Evolutionary conservation across 2,113 vertebrate genomes (phyloP).

Genomic region (Mesitornis unicolor): DNA sequence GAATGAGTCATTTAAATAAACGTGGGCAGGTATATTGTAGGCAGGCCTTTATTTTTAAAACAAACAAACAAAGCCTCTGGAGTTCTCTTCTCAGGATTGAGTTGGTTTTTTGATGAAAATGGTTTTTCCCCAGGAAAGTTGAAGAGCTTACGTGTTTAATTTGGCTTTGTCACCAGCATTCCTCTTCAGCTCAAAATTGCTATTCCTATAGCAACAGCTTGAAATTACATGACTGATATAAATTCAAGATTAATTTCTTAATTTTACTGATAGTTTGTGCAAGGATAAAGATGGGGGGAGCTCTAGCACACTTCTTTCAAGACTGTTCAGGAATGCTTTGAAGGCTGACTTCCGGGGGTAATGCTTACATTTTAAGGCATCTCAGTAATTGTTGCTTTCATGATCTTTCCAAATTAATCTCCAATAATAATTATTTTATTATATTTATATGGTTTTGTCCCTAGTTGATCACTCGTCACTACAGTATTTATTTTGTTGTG

Average conservation of each 20-base stretch:
- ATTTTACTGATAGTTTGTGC: not conserved
- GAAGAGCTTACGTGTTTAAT: not conserved
- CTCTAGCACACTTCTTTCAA: not conserved
- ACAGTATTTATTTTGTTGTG: not conserved
- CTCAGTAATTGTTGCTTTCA: not conserved
- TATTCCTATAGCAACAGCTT: not conserved
- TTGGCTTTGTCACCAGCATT: not conserved
- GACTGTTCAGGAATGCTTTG: not conserved
- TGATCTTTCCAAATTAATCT: not conserved
- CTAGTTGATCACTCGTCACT: not conserved
- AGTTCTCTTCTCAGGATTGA: not conserved
- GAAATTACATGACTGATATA: not conserved
- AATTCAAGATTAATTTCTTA: not conserved
- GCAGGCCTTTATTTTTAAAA: not conserved
- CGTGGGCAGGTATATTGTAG: not conserved
- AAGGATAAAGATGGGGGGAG: not conserved
- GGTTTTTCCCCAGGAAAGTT: not conserved
- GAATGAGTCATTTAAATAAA: not conserved
- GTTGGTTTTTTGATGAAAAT: not conserved
- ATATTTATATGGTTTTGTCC: not conserved
- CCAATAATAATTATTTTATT: not conserved
- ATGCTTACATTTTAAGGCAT: not conserved
- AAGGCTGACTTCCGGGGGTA: not conserved
- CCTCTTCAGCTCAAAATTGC: not conserved
- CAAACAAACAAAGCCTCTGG: not conserved